These are phyloP conservation scores for Rhinoderma darwinii DNA, from an alignment of 2,113 vertebrate species.

Conservation along the genomic window DNA sequence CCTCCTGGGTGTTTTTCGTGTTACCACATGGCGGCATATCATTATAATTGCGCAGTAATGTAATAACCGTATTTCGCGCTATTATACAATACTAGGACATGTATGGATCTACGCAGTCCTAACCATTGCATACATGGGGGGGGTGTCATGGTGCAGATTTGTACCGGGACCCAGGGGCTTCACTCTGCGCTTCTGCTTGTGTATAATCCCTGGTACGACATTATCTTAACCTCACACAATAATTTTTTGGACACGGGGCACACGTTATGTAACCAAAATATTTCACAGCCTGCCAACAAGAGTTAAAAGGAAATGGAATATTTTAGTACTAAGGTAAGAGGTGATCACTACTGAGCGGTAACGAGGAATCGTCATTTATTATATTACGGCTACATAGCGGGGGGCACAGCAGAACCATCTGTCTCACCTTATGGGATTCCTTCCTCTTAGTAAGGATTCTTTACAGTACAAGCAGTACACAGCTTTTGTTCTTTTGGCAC, in stretches of 20 bases:
- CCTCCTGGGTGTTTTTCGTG: background rate
- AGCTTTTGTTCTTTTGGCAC: background rate
- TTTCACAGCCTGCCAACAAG: background rate
- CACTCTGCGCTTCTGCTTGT: background rate
- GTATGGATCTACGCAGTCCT: background rate
- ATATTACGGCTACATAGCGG: background rate
- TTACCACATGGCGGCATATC: background rate
- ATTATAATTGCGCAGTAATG: background rate
- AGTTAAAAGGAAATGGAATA: background rate
- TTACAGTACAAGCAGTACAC: conserved; percentile 14
- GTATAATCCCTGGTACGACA: background rate
- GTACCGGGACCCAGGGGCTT: background rate
- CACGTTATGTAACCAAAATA: conserved; percentile 20
- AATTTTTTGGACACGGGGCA: background rate
- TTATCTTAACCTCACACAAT: background rate
- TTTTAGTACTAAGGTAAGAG: conserved; percentile 22
- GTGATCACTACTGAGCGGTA: background rate
- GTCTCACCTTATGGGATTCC: background rate
- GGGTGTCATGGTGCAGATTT: background rate
- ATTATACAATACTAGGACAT: background rate
- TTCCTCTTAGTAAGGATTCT: background rate
- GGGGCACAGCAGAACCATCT: background rate
- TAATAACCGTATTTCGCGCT: background rate
- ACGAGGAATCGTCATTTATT: background rate
- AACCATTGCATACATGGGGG: background rate